Percentiles rank a stretch among this genome's conserved stretches.
Evolutionary conservation across 2,888 invertebrate genomes (phyloP).

Genomic region (Xanthia togata): DNA sequence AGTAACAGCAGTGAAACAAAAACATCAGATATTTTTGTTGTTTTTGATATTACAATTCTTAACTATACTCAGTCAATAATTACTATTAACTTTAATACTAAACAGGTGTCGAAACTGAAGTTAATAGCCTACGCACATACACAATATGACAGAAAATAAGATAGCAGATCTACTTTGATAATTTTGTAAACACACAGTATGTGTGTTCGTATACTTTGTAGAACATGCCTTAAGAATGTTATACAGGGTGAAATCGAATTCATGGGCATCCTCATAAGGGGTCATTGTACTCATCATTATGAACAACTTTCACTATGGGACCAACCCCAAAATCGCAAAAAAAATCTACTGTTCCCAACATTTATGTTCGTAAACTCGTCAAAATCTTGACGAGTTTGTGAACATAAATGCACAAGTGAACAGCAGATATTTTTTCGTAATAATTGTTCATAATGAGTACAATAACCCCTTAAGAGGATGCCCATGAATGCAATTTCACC

Average conservation of each 20-base stretch:
- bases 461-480: too few relatives aligned
- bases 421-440: too few relatives aligned
- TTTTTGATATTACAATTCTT: conserved; percentile 77
- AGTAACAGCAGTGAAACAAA: conserved; percentile 80
- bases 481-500: too few relatives aligned
- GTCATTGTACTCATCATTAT: too few relatives aligned
- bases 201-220: conserved; percentile 65
- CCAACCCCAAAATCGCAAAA: too few relatives aligned
- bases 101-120: conserved; percentile 73
- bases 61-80: conserved; percentile 88
- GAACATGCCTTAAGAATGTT: conserved; percentile 56
- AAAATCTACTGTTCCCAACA: too few relatives aligned
- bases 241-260: neutral
- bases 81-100: conserved; percentile 82
- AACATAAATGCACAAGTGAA: too few relatives aligned
- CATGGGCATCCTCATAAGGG: too few relatives aligned
- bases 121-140: conserved; percentile 63
- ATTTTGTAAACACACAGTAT: conserved; percentile 57
- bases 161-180: conserved; percentile 53
- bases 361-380: too few relatives aligned
- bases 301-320: too few relatives aligned
- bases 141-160: conserved; percentile 61
- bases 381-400: too few relatives aligned
- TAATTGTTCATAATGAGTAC: too few relatives aligned
- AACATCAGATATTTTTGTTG: conserved; percentile 74